A percentile compares a stretch with the other conserved stretches of the same genome.
phyloP scores from a whole-genome alignment of 2,113 vertebrate genomes.

The Epinephelus lanceolatus region DNA sequence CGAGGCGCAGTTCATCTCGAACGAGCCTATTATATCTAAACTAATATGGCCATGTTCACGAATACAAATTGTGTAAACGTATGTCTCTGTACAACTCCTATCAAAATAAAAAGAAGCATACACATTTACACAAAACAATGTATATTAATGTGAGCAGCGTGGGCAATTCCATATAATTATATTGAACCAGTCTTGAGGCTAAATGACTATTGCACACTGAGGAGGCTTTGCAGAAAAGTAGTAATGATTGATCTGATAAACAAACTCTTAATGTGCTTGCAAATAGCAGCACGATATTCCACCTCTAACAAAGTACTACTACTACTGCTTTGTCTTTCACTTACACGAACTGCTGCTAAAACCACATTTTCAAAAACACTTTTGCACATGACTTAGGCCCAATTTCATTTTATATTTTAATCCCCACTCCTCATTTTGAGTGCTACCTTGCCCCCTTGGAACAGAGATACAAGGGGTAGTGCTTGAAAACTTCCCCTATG shows the following conservation, averaged over 20 bases:
- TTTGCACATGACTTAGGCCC: too few species aligned
- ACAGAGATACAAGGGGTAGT: too few species aligned
- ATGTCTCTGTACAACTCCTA: background rate
- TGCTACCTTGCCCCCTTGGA: too few species aligned
- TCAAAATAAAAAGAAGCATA: too few species aligned
- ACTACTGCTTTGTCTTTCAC: background rate
- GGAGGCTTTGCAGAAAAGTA: background rate
- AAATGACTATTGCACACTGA: background rate
- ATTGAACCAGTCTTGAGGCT: background rate
- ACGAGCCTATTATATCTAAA: background rate
- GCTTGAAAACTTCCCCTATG: too few species aligned
- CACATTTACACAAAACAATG: background rate
- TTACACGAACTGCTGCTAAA: too few species aligned
- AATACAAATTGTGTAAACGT: background rate
- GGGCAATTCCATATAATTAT: background rate
- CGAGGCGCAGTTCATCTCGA: too few species aligned
- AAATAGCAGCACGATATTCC: background rate
- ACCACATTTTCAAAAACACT: too few species aligned
- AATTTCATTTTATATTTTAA: too few species aligned
- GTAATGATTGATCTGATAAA: background rate
- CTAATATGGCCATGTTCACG: background rate
- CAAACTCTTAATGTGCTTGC: background rate
- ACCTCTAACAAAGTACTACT: background rate
- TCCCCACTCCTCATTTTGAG: too few species aligned
- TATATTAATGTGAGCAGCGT: background rate